Evolutionary conservation across 2,797 vertebrate genomes (phyloP).

Genomic region (Enteromius argenteus): DNA sequence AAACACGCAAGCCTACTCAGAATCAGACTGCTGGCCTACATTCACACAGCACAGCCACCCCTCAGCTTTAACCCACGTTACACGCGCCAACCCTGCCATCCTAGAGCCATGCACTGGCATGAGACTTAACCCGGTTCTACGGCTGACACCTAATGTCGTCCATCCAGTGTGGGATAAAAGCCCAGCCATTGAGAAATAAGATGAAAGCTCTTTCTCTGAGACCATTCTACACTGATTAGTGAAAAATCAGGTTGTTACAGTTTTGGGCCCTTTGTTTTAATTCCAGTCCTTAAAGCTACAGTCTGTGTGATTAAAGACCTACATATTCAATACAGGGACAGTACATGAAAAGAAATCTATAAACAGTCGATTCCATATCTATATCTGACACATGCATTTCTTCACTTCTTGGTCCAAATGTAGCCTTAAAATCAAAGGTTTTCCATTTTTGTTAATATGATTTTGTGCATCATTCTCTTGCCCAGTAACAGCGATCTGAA

Average conservation of each 20-base stretch:
- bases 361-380: neutral
- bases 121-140: constrained; percentile 84
- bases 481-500: neutral
- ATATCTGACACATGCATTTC: neutral
- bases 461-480: neutral
- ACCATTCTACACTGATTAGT: constrained; percentile 76
- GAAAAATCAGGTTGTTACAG: constrained; percentile 76
- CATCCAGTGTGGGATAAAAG: constrained; percentile 80
- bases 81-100: constrained; percentile 42
- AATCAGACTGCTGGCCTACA: constrained; percentile 83
- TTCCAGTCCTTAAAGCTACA: constrained; percentile 32
- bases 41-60: constrained; percentile 69
- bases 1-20: constrained; percentile 75
- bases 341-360: constrained; percentile 4
- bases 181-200: constrained; percentile 76
- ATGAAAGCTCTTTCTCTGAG: constrained; percentile 65
- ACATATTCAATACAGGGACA: neutral
- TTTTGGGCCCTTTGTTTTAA: constrained; percentile 66
- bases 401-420: neutral
- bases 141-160: constrained; percentile 81
- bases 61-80: constrained; percentile 1
- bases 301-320: constrained; percentile 17
- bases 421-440: neutral
- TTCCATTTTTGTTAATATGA: constrained; percentile 6
- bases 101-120: constrained; percentile 75